These are phyloP conservation scores for Porites lobata DNA, from an alignment of 92 coral and sea anemone genomes.

Conservation along the genomic window DNA sequence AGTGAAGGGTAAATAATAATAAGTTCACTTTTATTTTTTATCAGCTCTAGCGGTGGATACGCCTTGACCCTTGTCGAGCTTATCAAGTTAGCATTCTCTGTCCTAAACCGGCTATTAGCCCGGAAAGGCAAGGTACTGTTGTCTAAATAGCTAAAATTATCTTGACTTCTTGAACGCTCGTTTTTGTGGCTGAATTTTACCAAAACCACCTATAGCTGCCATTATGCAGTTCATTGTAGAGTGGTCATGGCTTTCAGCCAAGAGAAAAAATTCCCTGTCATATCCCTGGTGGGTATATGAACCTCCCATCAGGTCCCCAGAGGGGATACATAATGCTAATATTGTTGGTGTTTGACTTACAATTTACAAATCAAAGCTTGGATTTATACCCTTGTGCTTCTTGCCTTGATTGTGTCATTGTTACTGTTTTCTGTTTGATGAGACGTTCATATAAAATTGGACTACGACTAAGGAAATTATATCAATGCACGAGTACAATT, in stretches of 20 bases:
- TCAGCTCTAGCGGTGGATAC: slow-evolving; percentile 81
- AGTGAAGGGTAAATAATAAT: too few relatives aligned
- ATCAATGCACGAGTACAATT: too few relatives aligned
- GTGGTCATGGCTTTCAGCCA: slow-evolving; percentile 49
- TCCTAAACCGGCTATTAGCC: slow-evolving; percentile 86
- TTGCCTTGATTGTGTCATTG: too few relatives aligned
- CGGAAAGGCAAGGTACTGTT: slow-evolving; percentile 79
- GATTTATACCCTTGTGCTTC: too few relatives aligned
- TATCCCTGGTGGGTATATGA: slow-evolving; percentile 36
- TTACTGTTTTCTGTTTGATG: too few relatives aligned
- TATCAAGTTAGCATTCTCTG: slow-evolving; percentile 90
- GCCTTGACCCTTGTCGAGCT: slow-evolving; percentile 86
- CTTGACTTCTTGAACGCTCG: not conserved
- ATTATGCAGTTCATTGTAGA: slow-evolving; percentile 21
- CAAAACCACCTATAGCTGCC: slow-evolving; percentile 14
- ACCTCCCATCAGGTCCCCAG: slow-evolving; percentile 37
- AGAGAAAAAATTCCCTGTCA: slow-evolving; percentile 20
- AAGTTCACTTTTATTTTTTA: not conserved
- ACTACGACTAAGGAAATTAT: too few relatives aligned
- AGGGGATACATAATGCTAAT: slow-evolving; percentile 12
- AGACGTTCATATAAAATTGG: too few relatives aligned
- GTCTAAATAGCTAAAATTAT: not conserved
- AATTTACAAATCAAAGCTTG: not conserved
- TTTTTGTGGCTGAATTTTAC: not conserved
- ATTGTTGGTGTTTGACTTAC: not conserved